Conservation (phyloP, 2,888 invertebrate genomes). For the Acronicta alni region DNA sequence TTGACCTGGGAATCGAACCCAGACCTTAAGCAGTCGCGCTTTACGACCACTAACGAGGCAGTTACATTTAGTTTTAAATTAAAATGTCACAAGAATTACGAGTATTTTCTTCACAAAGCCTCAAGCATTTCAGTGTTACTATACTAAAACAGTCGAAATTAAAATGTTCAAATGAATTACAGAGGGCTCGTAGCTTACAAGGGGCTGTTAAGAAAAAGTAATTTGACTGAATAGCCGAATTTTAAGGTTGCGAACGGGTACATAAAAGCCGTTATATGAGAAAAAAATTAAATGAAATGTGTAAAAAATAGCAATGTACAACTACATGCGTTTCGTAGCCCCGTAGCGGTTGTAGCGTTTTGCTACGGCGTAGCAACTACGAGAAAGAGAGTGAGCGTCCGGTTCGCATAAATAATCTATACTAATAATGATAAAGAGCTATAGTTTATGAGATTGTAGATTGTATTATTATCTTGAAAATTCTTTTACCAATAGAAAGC, state of each 20-base stretch:
- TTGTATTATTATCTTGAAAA: too few species aligned
- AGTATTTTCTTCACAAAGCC: slow-evolving; percentile 13
- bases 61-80: background rate
- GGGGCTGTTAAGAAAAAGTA: slow-evolving; percentile 51
- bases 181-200: slow-evolving; percentile 27
- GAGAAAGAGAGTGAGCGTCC: background rate
- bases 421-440: too few species aligned
- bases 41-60: too few species aligned
- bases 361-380: slow-evolving; percentile 36
- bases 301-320: slow-evolving; percentile 14
- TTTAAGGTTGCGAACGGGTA: slow-evolving; percentile 37
- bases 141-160: slow-evolving; percentile 43
- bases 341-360: slow-evolving; percentile 23
- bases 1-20: too few species aligned
- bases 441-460: too few species aligned
- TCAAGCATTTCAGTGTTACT: slow-evolving; percentile 16
- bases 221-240: slow-evolving; percentile 55
- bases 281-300: slow-evolving; percentile 31
- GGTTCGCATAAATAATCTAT: too few species aligned
- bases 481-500: too few species aligned
- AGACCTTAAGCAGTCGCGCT: too few species aligned
- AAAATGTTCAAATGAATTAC: slow-evolving; percentile 47
- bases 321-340: slow-evolving; percentile 32
- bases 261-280: slow-evolving; percentile 26
- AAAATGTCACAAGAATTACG: background rate